Percentiles rank a stretch among this genome's conserved stretches.
Conservation (phyloP, 2,888 invertebrate species). For the Cheilosia vernalis region DNA sequence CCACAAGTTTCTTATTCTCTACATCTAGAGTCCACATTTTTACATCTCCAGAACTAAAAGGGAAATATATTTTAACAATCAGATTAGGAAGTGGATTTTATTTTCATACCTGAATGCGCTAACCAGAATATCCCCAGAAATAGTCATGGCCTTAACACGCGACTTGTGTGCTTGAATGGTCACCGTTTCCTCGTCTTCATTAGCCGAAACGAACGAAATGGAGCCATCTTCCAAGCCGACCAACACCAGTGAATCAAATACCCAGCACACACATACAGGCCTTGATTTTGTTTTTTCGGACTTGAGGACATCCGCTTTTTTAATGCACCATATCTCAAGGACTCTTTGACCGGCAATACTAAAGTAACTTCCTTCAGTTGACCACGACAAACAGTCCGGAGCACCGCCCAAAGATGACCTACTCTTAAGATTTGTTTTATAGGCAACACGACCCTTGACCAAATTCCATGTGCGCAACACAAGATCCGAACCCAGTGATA, state of each 20-base stretch:
- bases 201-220: conserved; percentile 86
- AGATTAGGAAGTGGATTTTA: neutral
- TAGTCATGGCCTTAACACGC: conserved; percentile 88
- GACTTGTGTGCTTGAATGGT: conserved; percentile 85
- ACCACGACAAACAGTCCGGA: conserved; percentile 87
- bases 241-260: conserved; percentile 86
- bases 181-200: conserved; percentile 83
- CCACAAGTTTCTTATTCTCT: conserved; percentile 82
- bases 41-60: conserved; percentile 88
- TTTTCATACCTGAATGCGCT: conserved; percentile 86
- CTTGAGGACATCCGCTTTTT: conserved; percentile 89
- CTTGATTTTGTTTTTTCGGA: conserved; percentile 88
- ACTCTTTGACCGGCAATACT: conserved; percentile 88
- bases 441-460: conserved; percentile 94
- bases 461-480: conserved; percentile 96
- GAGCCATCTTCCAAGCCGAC: conserved; percentile 91
- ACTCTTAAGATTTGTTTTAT: conserved; percentile 92
- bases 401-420: conserved; percentile 84
- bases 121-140: conserved; percentile 85
- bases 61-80: neutral
- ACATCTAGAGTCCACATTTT: conserved; percentile 87
- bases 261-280: conserved; percentile 89
- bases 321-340: conserved; percentile 92
- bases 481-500: conserved; percentile 93
- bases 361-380: conserved; percentile 90